Evolutionary conservation across 2,888 invertebrate species (phyloP).

Genomic region (Macaria liturata): DNA sequence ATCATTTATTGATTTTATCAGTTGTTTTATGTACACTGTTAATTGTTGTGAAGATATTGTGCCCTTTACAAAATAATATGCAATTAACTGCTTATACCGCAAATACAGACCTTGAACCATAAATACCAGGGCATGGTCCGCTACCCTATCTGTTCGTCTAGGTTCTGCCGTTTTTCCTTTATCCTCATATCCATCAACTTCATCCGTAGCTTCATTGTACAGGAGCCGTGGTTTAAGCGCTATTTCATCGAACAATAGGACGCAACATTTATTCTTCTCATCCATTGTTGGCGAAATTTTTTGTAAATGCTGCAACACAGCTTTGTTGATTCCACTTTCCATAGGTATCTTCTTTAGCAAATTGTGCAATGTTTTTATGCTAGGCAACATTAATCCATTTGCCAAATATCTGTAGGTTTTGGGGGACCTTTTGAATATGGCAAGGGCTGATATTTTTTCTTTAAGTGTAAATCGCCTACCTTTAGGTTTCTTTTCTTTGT

Average conservation of each 20-base stretch:
- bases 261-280: not conserved
- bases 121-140: conserved; percentile 1
- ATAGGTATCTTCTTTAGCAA: not conserved
- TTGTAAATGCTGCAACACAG: not conserved
- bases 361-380: conserved; percentile 2
- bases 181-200: conserved; percentile 3
- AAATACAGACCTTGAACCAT: not conserved
- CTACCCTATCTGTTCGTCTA: not conserved
- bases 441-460: too few relatives aligned
- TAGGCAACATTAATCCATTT: not conserved
- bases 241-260: conserved; percentile 6
- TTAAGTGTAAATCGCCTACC: too few relatives aligned
- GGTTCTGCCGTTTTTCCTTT: not conserved
- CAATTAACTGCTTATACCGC: not conserved
- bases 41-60: conserved; percentile 25
- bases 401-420: not conserved
- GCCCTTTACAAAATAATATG: conserved; percentile 16
- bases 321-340: not conserved
- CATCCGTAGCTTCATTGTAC: not conserved
- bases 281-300: not conserved
- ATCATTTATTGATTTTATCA: conserved; percentile 10
- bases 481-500: too few relatives aligned
- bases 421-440: not conserved
- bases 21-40: conserved; percentile 19
- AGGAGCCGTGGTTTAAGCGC: not conserved